phyloP scores from a whole-genome alignment of 2,797 vertebrate species.

The Erethizon dorsatum region DNA sequence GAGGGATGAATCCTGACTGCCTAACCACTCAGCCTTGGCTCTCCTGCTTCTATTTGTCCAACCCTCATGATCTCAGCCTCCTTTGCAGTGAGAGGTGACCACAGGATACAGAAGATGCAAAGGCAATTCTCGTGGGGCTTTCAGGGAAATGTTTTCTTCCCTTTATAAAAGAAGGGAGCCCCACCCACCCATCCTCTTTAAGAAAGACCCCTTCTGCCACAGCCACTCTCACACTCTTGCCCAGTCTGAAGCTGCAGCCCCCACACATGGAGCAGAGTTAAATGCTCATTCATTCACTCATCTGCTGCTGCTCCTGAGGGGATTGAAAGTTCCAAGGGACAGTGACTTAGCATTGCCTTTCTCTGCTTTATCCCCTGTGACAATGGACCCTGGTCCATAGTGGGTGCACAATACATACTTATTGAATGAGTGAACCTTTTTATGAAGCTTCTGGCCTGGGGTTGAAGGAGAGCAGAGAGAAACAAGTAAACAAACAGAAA shows the following conservation, averaged over 20 bases:
- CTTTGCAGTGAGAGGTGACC: not conserved
- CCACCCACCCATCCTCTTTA: rapidly evolving
- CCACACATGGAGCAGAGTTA: not conserved
- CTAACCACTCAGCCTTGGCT: not conserved
- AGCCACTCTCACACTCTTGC: not conserved
- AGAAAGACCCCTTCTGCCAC: not conserved
- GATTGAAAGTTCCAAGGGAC: not conserved
- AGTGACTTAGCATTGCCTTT: not conserved
- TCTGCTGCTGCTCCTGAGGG: too few relatives aligned
- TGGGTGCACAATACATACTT: not conserved
- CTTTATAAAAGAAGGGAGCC: not conserved
- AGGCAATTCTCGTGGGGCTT: not conserved
- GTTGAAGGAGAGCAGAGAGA: not conserved
- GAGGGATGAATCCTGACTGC: not conserved
- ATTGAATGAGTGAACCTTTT: not conserved
- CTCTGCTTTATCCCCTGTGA: not conserved
- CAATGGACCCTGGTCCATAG: not conserved
- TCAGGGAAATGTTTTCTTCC: not conserved
- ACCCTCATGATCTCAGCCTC: not conserved
- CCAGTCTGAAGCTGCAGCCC: not conserved
- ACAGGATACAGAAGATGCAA: not conserved
- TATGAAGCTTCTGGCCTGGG: too few relatives aligned
- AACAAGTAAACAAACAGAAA: not conserved
- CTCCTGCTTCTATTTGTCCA: not conserved
- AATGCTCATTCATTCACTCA: not conserved